These are phyloP conservation scores for Ophiothrix spiculata DNA, from an alignment of 35 echinoderm and acorn worm species.

Conservation along the genomic window DNA sequence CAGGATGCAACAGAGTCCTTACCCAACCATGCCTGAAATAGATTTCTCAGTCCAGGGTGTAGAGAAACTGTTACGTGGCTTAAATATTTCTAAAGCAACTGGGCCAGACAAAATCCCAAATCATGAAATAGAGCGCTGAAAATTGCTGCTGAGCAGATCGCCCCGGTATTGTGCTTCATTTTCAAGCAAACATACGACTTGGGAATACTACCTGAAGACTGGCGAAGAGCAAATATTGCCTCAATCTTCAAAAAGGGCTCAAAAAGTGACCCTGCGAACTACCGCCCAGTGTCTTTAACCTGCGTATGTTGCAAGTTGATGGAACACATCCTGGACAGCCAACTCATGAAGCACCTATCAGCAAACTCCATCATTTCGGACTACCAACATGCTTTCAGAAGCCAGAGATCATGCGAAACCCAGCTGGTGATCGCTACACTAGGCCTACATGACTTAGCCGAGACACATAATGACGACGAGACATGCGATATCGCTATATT, in stretches of 20 bases:
- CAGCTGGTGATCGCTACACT: conserved; percentile 27
- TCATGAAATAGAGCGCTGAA: background rate
- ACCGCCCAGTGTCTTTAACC: conserved; percentile 37
- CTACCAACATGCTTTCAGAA: conserved; percentile 29
- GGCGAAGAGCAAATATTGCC: conserved; percentile 28
- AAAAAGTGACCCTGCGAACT: conserved; percentile 27
- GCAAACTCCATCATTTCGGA: conserved; percentile 5
- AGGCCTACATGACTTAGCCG: conserved; percentile 23
- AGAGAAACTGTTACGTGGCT: background rate
- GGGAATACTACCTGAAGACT: conserved; percentile 20
- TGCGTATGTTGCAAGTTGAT: conserved; percentile 35
- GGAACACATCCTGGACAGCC: conserved; percentile 28
- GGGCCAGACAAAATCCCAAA: conserved; percentile 26
- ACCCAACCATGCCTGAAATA: background rate
- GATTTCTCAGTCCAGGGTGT: background rate
- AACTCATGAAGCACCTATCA: conserved; percentile 11
- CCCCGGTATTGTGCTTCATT: background rate
- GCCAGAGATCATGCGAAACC: conserved; percentile 22
- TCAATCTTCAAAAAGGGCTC: conserved; percentile 37
- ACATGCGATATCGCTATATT: conserved; percentile 17
- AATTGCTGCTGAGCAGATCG: background rate
- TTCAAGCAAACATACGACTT: conserved; percentile 28
- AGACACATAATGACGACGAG: background rate
- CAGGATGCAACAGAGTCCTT: background rate
- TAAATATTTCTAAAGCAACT: background rate